Conservation (phyloP, 2,888 invertebrate genomes). For the Acrobasis suavella region DNA sequence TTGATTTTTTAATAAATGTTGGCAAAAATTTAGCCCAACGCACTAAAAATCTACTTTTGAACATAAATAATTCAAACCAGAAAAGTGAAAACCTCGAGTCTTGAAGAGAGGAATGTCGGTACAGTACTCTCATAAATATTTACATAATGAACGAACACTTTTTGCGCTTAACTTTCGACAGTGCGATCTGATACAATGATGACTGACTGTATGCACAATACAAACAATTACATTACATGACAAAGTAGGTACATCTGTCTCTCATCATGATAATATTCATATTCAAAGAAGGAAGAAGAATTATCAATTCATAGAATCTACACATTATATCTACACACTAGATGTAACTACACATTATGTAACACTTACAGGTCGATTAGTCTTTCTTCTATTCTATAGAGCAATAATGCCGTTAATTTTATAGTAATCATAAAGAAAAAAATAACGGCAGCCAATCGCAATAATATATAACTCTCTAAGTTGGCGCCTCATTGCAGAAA, state of each 20-base stretch:
- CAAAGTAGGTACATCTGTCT: conserved; percentile 24
- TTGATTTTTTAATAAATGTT: neutral
- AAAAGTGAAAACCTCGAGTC: conserved; percentile 25
- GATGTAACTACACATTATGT: no score
- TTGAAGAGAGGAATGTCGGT: conserved; percentile 26
- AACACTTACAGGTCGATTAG: no score
- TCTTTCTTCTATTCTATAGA: no score
- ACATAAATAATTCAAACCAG: conserved; percentile 22
- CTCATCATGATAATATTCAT: no score
- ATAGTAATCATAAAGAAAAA: no score
- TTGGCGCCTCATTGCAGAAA: no score
- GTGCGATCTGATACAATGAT: conserved; percentile 18
- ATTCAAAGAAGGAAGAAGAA: no score
- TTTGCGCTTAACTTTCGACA: conserved; percentile 26
- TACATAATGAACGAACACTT: conserved; percentile 29
- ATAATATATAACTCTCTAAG: no score
- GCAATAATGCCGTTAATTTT: no score
- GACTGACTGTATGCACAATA: conserved; percentile 13
- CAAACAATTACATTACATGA: conserved; percentile 24
- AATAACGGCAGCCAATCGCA: no score
- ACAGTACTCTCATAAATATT: conserved; percentile 27
- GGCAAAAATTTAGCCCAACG: neutral
- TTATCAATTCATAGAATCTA: no score
- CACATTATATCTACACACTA: no score
- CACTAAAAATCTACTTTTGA: neutral